Conservation (phyloP, 2,888 invertebrate species). For the Chaetoderma sp. region DNA sequence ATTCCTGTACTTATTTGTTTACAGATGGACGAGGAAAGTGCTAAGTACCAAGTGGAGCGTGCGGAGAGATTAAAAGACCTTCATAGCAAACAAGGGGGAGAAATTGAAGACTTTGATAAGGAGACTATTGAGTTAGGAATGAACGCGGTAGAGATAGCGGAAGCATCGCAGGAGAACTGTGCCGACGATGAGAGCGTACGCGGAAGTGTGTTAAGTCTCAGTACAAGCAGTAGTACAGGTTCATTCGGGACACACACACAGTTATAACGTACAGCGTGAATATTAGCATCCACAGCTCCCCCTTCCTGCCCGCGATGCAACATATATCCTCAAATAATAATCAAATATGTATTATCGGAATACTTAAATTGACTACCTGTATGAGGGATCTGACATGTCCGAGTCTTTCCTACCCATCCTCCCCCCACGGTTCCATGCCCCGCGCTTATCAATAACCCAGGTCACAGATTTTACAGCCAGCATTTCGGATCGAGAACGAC, state of each 20-base stretch:
- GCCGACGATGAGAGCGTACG: conserved; percentile 86
- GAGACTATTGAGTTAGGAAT: conserved; percentile 94
- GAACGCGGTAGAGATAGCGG: conserved; percentile 89
- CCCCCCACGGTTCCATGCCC: too few relatives aligned
- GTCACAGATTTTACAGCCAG: too few relatives aligned
- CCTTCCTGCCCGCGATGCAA: too few relatives aligned
- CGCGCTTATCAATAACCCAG: too few relatives aligned
- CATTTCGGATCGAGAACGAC: too few relatives aligned
- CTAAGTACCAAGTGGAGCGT: conserved; percentile 90
- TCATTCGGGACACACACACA: conserved; percentile 57
- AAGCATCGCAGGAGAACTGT: conserved; percentile 89
- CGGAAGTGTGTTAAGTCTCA: conserved; percentile 92
- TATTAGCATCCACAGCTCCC: too few relatives aligned
- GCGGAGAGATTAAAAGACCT: conserved; percentile 89
- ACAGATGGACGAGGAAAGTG: conserved; percentile 93
- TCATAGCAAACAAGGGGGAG: conserved; percentile 89
- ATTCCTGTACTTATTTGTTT: conserved; percentile 9
- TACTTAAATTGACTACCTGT: too few relatives aligned
- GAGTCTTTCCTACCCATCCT: too few relatives aligned
- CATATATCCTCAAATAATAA: too few relatives aligned
- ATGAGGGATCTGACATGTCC: too few relatives aligned
- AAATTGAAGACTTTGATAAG: conserved; percentile 92
- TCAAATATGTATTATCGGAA: too few relatives aligned
- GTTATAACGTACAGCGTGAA: too few relatives aligned
- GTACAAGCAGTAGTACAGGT: conserved; percentile 90